A percentile compares a stretch with the other conserved stretches of the same genome.
phyloP scores from a whole-genome alignment of 2,113 vertebrate genomes.

The Sterrhoptilus dennistouni region DNA sequence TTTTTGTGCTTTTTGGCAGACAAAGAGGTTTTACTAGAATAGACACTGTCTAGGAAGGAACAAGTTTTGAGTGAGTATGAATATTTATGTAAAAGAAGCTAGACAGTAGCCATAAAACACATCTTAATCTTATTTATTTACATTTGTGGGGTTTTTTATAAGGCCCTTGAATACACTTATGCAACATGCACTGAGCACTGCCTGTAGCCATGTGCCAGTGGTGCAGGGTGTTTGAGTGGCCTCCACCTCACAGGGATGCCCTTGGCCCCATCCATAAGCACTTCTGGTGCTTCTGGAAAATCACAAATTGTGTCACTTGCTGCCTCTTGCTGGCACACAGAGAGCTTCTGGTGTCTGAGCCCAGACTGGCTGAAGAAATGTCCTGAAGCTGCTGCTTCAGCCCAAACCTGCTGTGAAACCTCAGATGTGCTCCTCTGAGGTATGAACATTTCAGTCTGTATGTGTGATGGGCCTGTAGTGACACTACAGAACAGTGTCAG shows the following conservation, averaged over 20 bases:
- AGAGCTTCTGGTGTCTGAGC: not conserved
- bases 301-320: not conserved
- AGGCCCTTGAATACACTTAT: not conserved
- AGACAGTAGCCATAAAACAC: not conserved
- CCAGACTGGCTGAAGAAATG: not conserved
- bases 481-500: not conserved
- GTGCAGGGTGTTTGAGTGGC: not conserved
- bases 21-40: not conserved
- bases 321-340: not conserved
- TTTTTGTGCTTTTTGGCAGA: not conserved
- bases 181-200: accelerated
- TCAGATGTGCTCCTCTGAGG: not conserved
- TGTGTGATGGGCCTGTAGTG: not conserved
- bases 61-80: not conserved
- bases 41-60: not conserved
- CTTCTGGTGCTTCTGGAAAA: not conserved
- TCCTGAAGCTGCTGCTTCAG: not conserved
- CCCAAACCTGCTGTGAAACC: not conserved
- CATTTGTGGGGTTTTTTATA: not conserved
- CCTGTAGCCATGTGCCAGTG: not conserved
- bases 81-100: not conserved
- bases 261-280: not conserved
- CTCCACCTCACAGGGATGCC: not conserved
- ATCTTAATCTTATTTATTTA: not conserved
- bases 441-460: not conserved